A percentile compares a stretch with the other conserved stretches of the same genome.
These are phyloP conservation scores for Corythaeola cristata DNA, from an alignment of 2,113 vertebrate genomes.

Conservation along the genomic window DNA sequence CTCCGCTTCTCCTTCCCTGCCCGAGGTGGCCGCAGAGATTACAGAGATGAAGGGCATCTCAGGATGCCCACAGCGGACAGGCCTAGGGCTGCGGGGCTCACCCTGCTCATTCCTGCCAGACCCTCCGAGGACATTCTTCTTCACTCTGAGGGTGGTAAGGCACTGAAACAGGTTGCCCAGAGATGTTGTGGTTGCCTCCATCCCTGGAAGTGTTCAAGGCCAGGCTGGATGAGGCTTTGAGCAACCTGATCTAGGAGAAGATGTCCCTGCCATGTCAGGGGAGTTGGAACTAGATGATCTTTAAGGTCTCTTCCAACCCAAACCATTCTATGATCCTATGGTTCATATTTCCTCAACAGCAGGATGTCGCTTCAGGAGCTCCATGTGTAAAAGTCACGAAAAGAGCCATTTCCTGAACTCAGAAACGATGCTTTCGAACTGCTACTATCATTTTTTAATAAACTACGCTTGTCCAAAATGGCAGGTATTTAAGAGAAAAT, in stretches of 20 bases:
- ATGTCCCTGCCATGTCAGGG: too few species aligned
- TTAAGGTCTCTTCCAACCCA: too few species aligned
- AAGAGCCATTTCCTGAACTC: not conserved
- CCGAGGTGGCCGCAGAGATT: not conserved
- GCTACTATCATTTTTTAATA: not conserved
- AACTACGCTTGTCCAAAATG: not conserved
- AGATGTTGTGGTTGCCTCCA: too few species aligned
- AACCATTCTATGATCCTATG: too few species aligned
- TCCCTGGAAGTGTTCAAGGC: too few species aligned
- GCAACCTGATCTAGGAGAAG: too few species aligned
- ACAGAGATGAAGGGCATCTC: not conserved
- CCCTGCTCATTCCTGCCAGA: not conserved
- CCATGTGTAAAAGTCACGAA: not conserved
- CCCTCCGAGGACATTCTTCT: not conserved
- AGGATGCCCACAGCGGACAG: not conserved
- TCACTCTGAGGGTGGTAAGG: not conserved
- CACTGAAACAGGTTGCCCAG: too few species aligned
- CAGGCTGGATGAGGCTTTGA: too few species aligned
- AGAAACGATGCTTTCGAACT: not conserved
- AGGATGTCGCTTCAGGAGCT: not conserved
- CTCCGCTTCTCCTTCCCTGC: not conserved
- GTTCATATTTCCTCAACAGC: not conserved
- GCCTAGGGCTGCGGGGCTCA: not conserved
- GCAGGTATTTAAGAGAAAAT: constrained; percentile 31
- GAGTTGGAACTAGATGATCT: too few species aligned